phyloP scores from a whole-genome alignment of 2,797 vertebrate genomes.

The Hozukius guyotensis region DNA sequence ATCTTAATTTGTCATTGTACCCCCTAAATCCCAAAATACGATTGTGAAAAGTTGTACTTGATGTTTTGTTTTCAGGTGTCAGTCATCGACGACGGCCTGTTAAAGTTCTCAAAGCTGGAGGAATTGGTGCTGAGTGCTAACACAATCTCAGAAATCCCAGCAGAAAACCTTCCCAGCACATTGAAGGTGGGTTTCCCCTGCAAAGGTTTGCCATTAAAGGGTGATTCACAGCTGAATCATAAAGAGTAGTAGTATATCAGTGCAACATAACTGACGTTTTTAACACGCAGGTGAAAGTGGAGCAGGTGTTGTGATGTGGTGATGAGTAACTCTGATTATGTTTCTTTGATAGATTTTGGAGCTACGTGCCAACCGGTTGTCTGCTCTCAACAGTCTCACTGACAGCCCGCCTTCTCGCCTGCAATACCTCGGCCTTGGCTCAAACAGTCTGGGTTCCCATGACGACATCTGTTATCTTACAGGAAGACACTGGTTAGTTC shows the following conservation, averaged over 20 bases:
- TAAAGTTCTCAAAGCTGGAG: constrained; percentile 86
- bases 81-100: constrained; percentile 80
- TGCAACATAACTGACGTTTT: background rate
- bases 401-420: constrained; percentile 68
- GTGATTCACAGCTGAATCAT: background rate
- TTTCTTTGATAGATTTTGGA: constrained; percentile 85
- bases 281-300: background rate
- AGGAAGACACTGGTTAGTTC: constrained; percentile 80
- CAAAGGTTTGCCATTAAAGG: background rate
- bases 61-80: constrained; percentile 77
- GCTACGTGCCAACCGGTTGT: constrained; percentile 84
- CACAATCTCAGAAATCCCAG: constrained; percentile 78
- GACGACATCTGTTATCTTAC: constrained; percentile 76
- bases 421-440: constrained; percentile 85
- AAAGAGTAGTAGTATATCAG: background rate
- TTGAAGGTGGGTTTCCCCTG: constrained; percentile 80
- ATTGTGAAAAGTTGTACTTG: background rate
- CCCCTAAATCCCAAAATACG: background rate
- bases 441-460: constrained; percentile 80
- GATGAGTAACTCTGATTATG: background rate
- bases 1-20: background rate
- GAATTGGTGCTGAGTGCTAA: constrained; percentile 88
- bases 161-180: constrained; percentile 80
- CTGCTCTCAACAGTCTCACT: constrained; percentile 77
- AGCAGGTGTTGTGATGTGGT: background rate